Evolutionary conservation across 2,113 vertebrate genomes (phyloP), one percentile per base, ranked within the genome.

Genomic region (Uria aalge): DNA sequence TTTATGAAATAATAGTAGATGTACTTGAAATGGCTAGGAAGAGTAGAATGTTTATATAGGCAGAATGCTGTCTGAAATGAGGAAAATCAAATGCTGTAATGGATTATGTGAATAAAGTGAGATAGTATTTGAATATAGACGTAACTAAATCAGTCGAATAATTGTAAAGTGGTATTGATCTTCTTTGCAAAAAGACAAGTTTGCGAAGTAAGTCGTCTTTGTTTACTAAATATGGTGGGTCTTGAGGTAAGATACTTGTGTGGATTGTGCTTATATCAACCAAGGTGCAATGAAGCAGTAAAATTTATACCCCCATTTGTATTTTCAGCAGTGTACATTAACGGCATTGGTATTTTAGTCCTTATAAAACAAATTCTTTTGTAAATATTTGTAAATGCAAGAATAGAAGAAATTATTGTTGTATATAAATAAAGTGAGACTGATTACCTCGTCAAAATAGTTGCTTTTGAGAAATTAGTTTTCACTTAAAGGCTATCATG

Each of bases 91-190:
- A 2, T 90, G 45, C 22, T 88, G 20, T 85, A 88, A 93, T 86
- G 72, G 55, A 72, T 94, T 92, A 92, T 86, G 59, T 69, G 93
- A 92, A 91, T 88, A 60, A 86, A 94, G n/a, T 72, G 50, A 56
- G 72, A 45, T 40, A 67, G 56, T 34, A 38, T 91, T 74, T 87
- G 14, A 89, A 64, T 75, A 36, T 24, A 74, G 34, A 84, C 16
- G 23, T 34, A 21, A 43, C 34, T 79, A 57, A 71, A 68, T 95
- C 76, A 63, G 45, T 48, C 21, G 56, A 86, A 57, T 43, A 63
- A 10, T 81, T 27, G 18, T 56, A 78, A 88, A 89, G 72, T 18
- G 13, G 1, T 38, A 48, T 60, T 86, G 79, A 69, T 92, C 89
- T 93, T 85, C n/a, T 84, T 83, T 75, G 34, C 23, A 67, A 67